Base-by-base conservation (phyloP, 2,113 vertebrate genomes). In the Mus musculus region DNA sequence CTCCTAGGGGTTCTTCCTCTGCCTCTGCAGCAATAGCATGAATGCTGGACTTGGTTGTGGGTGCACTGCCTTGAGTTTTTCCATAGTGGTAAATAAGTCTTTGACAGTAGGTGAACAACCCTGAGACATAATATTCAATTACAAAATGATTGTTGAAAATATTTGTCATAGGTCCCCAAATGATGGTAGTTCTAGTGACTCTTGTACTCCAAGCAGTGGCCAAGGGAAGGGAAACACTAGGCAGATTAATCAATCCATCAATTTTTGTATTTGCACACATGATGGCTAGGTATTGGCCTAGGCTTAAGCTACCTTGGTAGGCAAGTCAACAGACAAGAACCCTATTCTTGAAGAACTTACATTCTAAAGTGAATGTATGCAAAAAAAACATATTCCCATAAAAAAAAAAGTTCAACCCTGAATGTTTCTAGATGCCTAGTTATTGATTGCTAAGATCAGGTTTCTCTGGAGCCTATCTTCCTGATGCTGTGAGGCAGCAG, bases 381-480 rank as follows among this genome's bases (percentile, higher is more conserved):
- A 88, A 82, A 39, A 84, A 42, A 75, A 3, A 82, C 30, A 73
- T 3, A 72, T 30, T 30, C 24, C 67, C 67, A 71, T 39, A 61
- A 88, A 59, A 78, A 80, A 8, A 63, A 36, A 6, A 65, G 30
- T 54, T 39, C 73, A 84, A 75, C 75, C 61, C 85, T 73, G 88
- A 89, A 61, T 33, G 86, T 84, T 93, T 56, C 65, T 77, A 17
- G 78, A 28, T 26, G 19, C 61, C 84, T 80, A 87, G 94, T 75
- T 91, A 82, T 84, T 46, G 56, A 80, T 67, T 49, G 61, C 22
- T 77, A 26, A 89, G 86, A 89, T 92, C 39, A 42, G 77, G 77
- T 89, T 95, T 96, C 77, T 94, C 36, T 19, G 26, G 59, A 90
- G 72, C 46, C 56, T 73, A n/a, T 63, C 65, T 82, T 85, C 69